phyloP scores from a whole-genome alignment of 2,113 vertebrate species.

The Erythrocercus mccallii region DNA sequence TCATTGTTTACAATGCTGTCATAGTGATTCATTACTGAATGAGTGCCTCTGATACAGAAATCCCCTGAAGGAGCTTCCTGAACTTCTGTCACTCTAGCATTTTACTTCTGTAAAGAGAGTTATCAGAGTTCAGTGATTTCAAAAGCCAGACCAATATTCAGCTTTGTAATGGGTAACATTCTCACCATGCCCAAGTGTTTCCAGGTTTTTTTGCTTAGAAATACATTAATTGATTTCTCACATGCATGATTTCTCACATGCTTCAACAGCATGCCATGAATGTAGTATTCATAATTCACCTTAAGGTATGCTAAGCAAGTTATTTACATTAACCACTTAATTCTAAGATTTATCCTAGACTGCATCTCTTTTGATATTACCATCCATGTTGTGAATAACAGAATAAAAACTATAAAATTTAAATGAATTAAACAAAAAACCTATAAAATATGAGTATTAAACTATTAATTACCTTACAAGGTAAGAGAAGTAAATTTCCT shows the following conservation, averaged over 20 bases:
- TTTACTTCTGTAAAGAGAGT: background rate
- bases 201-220: background rate
- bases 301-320: background rate
- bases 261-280: background rate
- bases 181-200: background rate
- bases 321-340: background rate
- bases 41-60: background rate
- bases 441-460: background rate
- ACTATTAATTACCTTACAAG: background rate
- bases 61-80: background rate
- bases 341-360: background rate
- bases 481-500: background rate
- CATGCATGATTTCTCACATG: background rate
- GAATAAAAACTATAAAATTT: background rate
- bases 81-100: background rate
- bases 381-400: background rate
- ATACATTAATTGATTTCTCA: background rate
- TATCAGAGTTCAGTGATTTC: background rate
- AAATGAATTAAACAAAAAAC: background rate
- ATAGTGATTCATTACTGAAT: conserved; percentile 4
- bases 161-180: background rate
- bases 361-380: background rate
- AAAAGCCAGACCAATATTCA: background rate
- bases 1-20: background rate
- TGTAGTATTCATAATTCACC: background rate